phyloP scores from a whole-genome alignment of 2,113 vertebrate genomes.

The Misgurnus mizolepis region DNA sequence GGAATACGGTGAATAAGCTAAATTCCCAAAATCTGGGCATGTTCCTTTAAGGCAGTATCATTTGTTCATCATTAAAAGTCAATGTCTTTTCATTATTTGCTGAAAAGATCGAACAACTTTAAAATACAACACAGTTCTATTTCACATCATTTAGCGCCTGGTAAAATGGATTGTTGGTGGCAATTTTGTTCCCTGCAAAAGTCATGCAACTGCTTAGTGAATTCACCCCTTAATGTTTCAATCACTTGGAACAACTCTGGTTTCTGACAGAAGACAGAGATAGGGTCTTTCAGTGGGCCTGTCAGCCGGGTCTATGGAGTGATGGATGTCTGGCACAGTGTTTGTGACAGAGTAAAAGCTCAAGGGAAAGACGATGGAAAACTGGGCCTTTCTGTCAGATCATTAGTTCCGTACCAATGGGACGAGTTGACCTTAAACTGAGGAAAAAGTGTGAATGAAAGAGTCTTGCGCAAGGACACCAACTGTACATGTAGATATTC shows the following conservation, averaged over 20 bases:
- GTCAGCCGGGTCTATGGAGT: conserved; percentile 27
- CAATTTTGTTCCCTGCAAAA: too few species aligned
- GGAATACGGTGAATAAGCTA: too few species aligned
- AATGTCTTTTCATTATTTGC: too few species aligned
- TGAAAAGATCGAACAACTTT: too few species aligned
- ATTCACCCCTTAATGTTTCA: neutral
- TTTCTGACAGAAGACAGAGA: conserved; percentile 34
- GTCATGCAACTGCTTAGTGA: too few species aligned
- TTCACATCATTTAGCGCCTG: too few species aligned
- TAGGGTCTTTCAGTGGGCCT: conserved; percentile 20
- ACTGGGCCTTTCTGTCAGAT: conserved; percentile 36
- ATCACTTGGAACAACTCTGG: neutral
- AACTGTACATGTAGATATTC: neutral
- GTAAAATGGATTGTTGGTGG: too few species aligned
- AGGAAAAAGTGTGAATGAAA: conserved; percentile 14
- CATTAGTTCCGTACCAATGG: conserved; percentile 41
- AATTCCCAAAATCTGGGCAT: too few species aligned
- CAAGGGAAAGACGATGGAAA: conserved; percentile 9
- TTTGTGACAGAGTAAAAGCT: conserved; percentile 45
- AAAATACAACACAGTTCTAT: too few species aligned
- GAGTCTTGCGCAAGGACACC: conserved; percentile 13
- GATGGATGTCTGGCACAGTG: conserved; percentile 34
- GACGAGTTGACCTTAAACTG: conserved; percentile 40
- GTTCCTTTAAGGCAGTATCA: too few species aligned
- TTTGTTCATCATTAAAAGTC: too few species aligned